Evolutionary conservation across 2,888 invertebrate species (phyloP).

Genomic region (Glaucopsyche alexis): DNA sequence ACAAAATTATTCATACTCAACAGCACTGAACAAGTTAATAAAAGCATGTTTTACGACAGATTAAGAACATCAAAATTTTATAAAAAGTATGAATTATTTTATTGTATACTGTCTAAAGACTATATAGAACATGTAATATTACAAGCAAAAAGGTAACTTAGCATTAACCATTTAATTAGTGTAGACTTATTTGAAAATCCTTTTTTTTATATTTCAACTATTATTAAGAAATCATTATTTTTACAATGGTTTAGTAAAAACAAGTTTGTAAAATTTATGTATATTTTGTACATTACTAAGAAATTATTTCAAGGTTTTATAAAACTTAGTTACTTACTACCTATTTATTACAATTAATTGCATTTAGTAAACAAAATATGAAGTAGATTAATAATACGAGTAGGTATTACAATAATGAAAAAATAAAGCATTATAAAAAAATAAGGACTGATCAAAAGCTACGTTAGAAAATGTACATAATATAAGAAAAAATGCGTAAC

Average conservation of each 20-base stretch:
- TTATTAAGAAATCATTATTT: neutral
- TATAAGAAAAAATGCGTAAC: neutral
- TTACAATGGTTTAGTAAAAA: neutral
- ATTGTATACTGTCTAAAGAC: too few relatives aligned
- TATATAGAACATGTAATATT: too few relatives aligned
- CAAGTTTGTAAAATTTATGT: neutral
- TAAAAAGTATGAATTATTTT: too few relatives aligned
- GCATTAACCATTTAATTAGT: too few relatives aligned
- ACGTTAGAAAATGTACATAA: neutral
- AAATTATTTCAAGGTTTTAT: neutral
- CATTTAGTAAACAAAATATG: neutral
- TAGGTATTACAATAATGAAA: neutral
- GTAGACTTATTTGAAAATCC: too few relatives aligned
- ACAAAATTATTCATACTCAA: neutral
- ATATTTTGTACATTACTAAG: neutral
- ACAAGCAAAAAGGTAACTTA: too few relatives aligned
- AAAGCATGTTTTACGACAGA: neutral
- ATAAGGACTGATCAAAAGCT: slow-evolving; percentile 9
- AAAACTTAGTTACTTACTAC: neutral
- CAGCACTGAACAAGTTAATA: neutral
- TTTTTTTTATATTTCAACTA: neutral
- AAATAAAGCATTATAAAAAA: neutral
- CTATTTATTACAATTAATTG: neutral
- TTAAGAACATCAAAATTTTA: neutral
- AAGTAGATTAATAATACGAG: neutral